Percentiles rank a stretch among this genome's conserved stretches.
These are phyloP conservation scores for Neoseiulus cucumeris DNA, from an alignment of 1,140 invertebrate genomes.

Conservation along the genomic window DNA sequence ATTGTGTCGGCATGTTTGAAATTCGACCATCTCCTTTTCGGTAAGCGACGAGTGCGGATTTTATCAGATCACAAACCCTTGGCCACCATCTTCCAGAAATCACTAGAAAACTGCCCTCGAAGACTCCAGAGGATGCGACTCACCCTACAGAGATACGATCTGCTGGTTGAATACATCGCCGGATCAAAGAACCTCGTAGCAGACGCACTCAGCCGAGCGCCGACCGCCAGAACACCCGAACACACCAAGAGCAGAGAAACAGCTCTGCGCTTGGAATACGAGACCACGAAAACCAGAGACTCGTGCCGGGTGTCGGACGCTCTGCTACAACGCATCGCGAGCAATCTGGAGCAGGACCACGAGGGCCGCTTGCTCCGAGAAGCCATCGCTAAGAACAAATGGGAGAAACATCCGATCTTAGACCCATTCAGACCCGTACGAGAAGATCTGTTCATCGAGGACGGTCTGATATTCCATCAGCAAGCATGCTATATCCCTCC, in stretches of 20 bases:
- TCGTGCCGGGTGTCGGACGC: not conserved
- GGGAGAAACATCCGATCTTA: no score
- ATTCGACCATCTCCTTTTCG: no score
- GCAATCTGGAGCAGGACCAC: not conserved
- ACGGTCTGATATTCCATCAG: no score
- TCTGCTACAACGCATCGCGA: not conserved
- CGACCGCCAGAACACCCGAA: not conserved
- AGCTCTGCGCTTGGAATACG: not conserved
- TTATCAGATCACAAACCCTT: constrained; percentile 17
- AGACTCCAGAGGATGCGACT: constrained; percentile 21
- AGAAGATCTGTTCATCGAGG: no score
- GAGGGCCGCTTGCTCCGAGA: not conserved
- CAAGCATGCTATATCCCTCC: no score
- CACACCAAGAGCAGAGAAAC: no score
- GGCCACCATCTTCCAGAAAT: constrained; percentile 19
- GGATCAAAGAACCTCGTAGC: constrained; percentile 13
- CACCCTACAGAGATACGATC: constrained; percentile 17
- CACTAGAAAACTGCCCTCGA: constrained; percentile 17
- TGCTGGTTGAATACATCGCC: constrained; percentile 14
- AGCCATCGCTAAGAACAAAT: no score
- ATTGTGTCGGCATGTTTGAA: no score
- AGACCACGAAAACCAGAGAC: not conserved
- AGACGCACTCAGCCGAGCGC: constrained; percentile 1
- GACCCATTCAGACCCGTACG: no score
- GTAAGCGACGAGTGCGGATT: no score